Percentiles rank a stretch among this genome's conserved stretches.
Evolutionary conservation across 53 echinoderm and acorn worm species (phyloP).

Genomic region (Patiria pectinifera): DNA sequence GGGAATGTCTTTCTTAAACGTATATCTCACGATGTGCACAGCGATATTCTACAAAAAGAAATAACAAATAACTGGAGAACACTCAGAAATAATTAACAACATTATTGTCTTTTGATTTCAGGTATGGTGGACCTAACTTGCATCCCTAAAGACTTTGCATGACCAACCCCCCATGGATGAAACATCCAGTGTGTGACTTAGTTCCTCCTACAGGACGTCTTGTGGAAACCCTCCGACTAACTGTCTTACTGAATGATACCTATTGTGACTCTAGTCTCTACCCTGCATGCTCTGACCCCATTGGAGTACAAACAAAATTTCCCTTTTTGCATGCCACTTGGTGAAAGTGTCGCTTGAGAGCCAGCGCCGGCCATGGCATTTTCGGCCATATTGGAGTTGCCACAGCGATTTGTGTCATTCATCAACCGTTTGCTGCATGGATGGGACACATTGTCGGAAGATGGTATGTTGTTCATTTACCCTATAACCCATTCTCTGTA

Average conservation of each 20-base stretch:
- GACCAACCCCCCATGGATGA: constrained; percentile 23
- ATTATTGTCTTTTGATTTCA: constrained; percentile 12
- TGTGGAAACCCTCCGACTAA: not conserved
- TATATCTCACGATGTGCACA: too few species aligned
- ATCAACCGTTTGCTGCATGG: constrained; percentile 65
- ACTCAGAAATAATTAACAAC: not conserved
- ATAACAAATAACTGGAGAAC: too few species aligned
- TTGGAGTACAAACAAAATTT: not conserved
- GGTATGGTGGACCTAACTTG: constrained; percentile 48
- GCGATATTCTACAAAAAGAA: too few species aligned
- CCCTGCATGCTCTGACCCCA: constrained; percentile 43
- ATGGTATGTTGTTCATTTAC: constrained; percentile 37
- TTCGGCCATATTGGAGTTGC: constrained; percentile 63
- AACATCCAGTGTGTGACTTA: not conserved
- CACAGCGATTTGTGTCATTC: constrained; percentile 63
- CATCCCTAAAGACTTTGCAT: constrained; percentile 38
- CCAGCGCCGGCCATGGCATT: constrained; percentile 32
- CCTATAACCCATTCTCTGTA: not conserved
- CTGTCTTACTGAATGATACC: not conserved
- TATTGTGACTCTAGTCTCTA: not conserved
- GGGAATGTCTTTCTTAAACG: too few species aligned
- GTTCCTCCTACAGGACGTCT: not conserved
- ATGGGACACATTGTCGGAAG: constrained; percentile 56
- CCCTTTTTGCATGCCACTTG: constrained; percentile 24
- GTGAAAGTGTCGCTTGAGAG: not conserved